Evolutionary conservation across 2,797 vertebrate species (phyloP).

Genomic region (Paedocypris micromegethes): DNA sequence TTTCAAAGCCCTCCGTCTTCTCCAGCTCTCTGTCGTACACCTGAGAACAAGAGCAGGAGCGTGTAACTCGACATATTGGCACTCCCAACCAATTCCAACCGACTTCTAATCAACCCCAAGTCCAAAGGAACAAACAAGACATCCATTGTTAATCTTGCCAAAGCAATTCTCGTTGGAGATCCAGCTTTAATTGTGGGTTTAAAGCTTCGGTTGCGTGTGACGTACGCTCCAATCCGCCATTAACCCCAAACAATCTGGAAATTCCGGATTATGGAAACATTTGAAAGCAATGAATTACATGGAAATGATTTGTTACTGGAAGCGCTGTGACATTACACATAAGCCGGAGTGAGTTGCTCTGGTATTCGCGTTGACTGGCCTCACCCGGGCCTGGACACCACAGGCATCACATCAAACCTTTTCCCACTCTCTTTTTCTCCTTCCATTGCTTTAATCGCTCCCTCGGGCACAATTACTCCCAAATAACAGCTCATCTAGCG

Average conservation of each 20-base stretch:
- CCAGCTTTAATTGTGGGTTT: slow-evolving; percentile 28
- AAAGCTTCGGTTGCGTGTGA: slow-evolving; percentile 27
- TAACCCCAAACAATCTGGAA: slow-evolving; percentile 34
- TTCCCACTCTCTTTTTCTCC: slow-evolving; percentile 31
- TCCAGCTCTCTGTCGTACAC: slow-evolving; percentile 81
- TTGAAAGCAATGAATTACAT: slow-evolving; percentile 31
- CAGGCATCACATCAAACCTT: slow-evolving; percentile 35
- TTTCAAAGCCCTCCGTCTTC: slow-evolving; percentile 71
- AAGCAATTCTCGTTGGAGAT: slow-evolving; percentile 19
- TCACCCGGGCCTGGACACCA: slow-evolving; percentile 31
- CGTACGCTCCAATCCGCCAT: slow-evolving; percentile 35
- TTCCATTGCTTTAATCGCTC: slow-evolving; percentile 25
- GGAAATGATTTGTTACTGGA: slow-evolving; percentile 9
- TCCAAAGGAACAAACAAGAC: slow-evolving; percentile 22
- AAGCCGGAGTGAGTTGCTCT: slow-evolving; percentile 23
- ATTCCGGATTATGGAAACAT: slow-evolving; percentile 33
- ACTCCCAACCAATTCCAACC: slow-evolving; percentile 14
- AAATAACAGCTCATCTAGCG: slow-evolving; percentile 48
- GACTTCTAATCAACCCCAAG: slow-evolving; percentile 13
- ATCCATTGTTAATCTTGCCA: slow-evolving; percentile 37
- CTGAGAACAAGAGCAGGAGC: slow-evolving; percentile 56
- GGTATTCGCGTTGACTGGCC: slow-evolving; percentile 39
- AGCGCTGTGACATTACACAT: slow-evolving; percentile 21
- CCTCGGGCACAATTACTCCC: slow-evolving; percentile 30
- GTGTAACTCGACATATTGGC: slow-evolving; percentile 9